Conservation (phyloP, 2,113 vertebrate species). For the Gambusia affinis region DNA sequence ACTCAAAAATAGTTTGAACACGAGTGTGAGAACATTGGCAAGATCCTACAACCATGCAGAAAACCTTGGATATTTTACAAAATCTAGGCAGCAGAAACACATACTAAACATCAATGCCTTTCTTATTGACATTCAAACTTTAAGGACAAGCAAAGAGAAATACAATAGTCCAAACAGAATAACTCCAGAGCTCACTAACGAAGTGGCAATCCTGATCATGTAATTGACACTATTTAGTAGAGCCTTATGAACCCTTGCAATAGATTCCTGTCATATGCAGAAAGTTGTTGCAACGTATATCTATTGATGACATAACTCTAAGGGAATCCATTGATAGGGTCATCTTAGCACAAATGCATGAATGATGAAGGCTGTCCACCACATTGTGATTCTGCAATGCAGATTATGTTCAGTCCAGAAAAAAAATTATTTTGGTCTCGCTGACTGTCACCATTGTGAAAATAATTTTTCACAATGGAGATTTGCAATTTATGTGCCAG, state of each 20-base stretch:
- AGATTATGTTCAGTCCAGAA: background rate
- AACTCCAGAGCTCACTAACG: background rate
- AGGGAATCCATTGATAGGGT: background rate
- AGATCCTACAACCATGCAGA: background rate
- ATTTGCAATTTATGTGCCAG: background rate
- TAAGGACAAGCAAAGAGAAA: background rate
- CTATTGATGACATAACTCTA: background rate
- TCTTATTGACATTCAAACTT: background rate
- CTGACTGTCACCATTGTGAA: background rate
- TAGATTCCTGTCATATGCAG: background rate
- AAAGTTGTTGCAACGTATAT: background rate
- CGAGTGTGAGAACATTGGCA: background rate
- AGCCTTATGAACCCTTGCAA: background rate
- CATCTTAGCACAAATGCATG: background rate
- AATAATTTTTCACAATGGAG: background rate
- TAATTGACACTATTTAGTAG: too few relatives aligned
- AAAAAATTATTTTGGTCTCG: background rate
- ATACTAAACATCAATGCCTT: background rate
- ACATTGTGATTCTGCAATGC: background rate
- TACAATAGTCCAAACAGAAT: background rate
- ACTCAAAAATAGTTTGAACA: slow-evolving; percentile 1
- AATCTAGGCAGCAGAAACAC: background rate
- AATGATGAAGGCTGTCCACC: background rate
- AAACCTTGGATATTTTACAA: background rate
- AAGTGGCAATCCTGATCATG: background rate